Base-by-base conservation (phyloP, 2,797 vertebrate genomes). In the Tapera naevia region DNA sequence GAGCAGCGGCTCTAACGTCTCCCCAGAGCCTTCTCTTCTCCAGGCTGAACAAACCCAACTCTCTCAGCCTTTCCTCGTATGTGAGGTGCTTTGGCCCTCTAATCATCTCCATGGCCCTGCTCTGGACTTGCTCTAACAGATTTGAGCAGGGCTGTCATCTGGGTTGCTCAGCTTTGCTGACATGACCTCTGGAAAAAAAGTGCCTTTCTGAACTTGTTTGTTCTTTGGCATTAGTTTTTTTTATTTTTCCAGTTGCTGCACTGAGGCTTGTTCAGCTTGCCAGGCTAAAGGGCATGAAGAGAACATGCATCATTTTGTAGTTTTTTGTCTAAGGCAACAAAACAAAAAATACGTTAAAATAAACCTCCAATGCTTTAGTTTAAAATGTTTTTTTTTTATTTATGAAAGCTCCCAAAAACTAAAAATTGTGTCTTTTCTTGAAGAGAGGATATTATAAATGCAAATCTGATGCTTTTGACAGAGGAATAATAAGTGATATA, bases 361-460 rank as follows among this genome's bases (percentile, higher is more conserved):
- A 78, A 57, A 46, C 45, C 18, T 13, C 43, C 15, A 53, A 56
- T 17, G 4, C 32, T 80, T 75, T 32, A 17, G 24, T 80, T 43
- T 79, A 60, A 25, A 69, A 33, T 66, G 10, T 23, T 43, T 53
- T 23, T 43, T 53, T 43, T 80, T 76, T 58, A 33, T 13, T 35
- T 67, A 11, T 39, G 24, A 84, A 76, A 88, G 27, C 25, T 91
- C 64, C 88, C 54, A 67, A 76, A 91, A 67, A 39, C 54, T 93
- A 88, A 87, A 88, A 88, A 46, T 24, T 65, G 80, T 65, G 41
- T 83, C 16, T 78, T 85, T 87, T 78, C 89, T 91, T 92, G 82
- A 86, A 89, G 64, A 82, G 32, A 41, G 21, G 23, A 39, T 91
- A 80, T 94, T 95, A 88, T n/a, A 84, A 71, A 96, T 93, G 93